Evolutionary conservation across 2,113 vertebrate species (phyloP).

Genomic region (Antechinus flavipes): DNA sequence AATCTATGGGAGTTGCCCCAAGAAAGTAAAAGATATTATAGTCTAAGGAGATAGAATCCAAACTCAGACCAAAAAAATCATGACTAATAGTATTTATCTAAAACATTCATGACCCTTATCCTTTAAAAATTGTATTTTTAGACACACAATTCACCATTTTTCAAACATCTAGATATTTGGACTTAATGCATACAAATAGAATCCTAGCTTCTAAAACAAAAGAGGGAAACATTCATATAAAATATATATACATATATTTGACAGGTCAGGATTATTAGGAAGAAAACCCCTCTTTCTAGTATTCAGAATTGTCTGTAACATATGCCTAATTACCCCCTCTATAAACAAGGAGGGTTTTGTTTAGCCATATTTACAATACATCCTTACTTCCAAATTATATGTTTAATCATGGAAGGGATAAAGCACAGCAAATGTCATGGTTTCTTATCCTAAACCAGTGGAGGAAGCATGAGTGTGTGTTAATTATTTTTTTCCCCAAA

Average conservation of each 20-base stretch:
- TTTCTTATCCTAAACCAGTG: conserved; percentile 11
- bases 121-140: conserved; percentile 62
- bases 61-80: background rate
- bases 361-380: background rate
- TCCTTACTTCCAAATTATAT: conserved; percentile 36
- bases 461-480: background rate
- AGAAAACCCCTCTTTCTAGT: conserved; percentile 1
- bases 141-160: conserved; percentile 43
- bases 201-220: conserved; percentile 51
- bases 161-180: conserved; percentile 55
- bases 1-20: background rate
- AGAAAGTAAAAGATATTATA: background rate
- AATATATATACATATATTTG: conserved; percentile 22
- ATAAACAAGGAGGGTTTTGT: conserved; percentile 7
- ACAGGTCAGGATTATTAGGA: conserved; percentile 43
- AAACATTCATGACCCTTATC: background rate
- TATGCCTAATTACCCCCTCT: conserved; percentile 30
- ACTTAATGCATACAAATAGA: conserved; percentile 50
- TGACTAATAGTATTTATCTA: conserved; percentile 37
- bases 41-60: background rate
- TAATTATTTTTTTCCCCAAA: background rate
- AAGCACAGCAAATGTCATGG: background rate
- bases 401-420: conserved; percentile 50
- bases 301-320: conserved; percentile 31
- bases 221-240: conserved; percentile 34